A percentile compares a stretch with the other conserved stretches of the same genome.
Conservation (phyloP, 64 coral and sea anemone species). For the Porites lutea region DNA sequence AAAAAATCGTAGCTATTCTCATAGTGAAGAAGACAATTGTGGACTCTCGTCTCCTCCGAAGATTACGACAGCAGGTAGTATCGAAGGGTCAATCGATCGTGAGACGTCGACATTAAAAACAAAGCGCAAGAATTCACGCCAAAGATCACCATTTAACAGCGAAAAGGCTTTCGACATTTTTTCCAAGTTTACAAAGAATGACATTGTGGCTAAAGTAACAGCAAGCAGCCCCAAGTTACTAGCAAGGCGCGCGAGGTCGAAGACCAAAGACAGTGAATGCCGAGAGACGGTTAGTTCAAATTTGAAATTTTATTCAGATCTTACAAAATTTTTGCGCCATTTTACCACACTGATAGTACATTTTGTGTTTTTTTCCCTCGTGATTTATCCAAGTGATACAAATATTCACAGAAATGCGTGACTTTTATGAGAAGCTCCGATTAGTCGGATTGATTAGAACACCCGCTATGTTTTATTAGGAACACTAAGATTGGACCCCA, state of each 20-base stretch:
- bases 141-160: slow-evolving; percentile 26
- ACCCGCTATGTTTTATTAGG: background rate
- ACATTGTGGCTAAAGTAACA: slow-evolving; percentile 39
- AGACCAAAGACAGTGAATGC: slow-evolving; percentile 24
- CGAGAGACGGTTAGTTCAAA: background rate
- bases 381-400: background rate
- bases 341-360: no score
- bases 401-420: slow-evolving; percentile 29
- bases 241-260: slow-evolving; percentile 29
- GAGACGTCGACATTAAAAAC: slow-evolving; percentile 16
- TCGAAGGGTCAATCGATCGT: background rate
- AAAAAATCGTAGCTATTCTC: background rate
- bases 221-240: slow-evolving; percentile 34
- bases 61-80: background rate
- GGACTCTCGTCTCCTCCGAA: background rate
- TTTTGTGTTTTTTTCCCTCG: background rate
- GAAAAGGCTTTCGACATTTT: slow-evolving; percentile 65
- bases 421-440: background rate
- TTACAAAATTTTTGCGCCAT: background rate
- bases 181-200: slow-evolving; percentile 31
- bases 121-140: slow-evolving; percentile 44
- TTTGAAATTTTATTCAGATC: background rate
- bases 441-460: background rate
- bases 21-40: background rate
- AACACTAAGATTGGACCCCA: background rate